Base-by-base conservation (phyloP, 2,113 vertebrate species). In the Antennarius striatus region DNA sequence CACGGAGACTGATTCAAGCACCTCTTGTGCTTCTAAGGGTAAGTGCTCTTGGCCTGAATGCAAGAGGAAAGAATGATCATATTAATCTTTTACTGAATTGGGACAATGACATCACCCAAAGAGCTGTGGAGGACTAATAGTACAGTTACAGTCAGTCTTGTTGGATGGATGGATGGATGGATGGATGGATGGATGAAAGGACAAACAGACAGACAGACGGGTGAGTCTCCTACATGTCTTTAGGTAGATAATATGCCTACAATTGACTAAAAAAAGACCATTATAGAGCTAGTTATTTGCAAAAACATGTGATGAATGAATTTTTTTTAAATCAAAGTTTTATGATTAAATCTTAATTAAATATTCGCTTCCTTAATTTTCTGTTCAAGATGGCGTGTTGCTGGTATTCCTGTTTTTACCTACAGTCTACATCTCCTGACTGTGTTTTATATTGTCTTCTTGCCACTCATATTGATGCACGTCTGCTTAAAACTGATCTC, bases 401-500 rank as follows among this genome's bases (percentile, higher is more conserved):
- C 16, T 12, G 42, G 36, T 47, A 52, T 45, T 55, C 16, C 4
- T 28, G 29, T 55, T 42, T 51, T n/a, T 39, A 43, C 50, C 8
- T 63, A 46, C 39, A 39, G 49, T 3, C 32, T 36, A 6, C 40
- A 36, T 52, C 14, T 22, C 10, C 10, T 13, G 15, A 22, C 39
- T 22, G 43, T 17, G 11, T 10, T 47, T 22, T 54, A 28, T 32
- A 39, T 69, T 65, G 6, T 29, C 17, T 56, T 48, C 57, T 63
- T 36, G 29, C 49, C 36, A 54, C 52, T 75, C 52, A 45, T 55
- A 49, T 10, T 53, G 30, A 60, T 61, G 60, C 66, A 51, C 53
- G 61, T 68, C n/a, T 73, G 52, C 74, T 79, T 58, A 61, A 63
- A 75, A 68, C 69, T 73, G 70, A 71, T 79, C 77, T 70, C 54